Percentiles rank a stretch among this genome's conserved stretches.
Evolutionary conservation across 2,797 vertebrate genomes (phyloP).

Genomic region (Helostoma temminkii): DNA sequence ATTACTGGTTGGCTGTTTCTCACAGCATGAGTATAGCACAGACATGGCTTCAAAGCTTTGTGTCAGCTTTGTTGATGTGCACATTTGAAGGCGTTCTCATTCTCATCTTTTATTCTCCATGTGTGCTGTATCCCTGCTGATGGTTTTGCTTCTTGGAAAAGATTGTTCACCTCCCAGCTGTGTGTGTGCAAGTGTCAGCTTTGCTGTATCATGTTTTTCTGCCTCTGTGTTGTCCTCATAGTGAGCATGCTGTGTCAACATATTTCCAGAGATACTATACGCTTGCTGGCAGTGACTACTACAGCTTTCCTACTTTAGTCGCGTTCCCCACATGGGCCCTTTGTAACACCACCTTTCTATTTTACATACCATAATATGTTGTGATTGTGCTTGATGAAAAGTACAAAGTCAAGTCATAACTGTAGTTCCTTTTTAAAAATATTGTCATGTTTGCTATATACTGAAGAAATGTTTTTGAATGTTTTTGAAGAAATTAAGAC

Average conservation of each 20-base stretch:
- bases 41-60: background rate
- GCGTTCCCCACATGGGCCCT: conserved; percentile 18
- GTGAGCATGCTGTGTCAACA: conserved; percentile 38
- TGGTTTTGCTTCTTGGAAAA: conserved; percentile 37
- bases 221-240: conserved; percentile 22
- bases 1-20: conserved; percentile 28
- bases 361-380: conserved; percentile 5
- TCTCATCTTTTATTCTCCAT: conserved; percentile 1
- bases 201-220: conserved; percentile 57
- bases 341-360: conserved; percentile 29
- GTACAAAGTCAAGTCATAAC: background rate
- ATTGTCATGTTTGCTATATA: too few species aligned
- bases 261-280: conserved; percentile 47
- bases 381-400: background rate
- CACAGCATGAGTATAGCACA: background rate
- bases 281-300: conserved; percentile 23
- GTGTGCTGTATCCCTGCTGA: conserved; percentile 29
- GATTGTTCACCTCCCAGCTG: conserved; percentile 57
- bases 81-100: background rate
- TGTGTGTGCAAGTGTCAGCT: conserved; percentile 40
- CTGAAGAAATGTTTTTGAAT: too few species aligned
- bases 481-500: too few species aligned
- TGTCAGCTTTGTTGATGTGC: conserved; percentile 2
- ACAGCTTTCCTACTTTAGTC: conserved; percentile 3
- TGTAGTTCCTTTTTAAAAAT: too few species aligned